A percentile compares a stretch with the other conserved stretches of the same genome.
Conservation (phyloP, 2,113 vertebrate genomes). For the Paraplagusia blochii region DNA sequence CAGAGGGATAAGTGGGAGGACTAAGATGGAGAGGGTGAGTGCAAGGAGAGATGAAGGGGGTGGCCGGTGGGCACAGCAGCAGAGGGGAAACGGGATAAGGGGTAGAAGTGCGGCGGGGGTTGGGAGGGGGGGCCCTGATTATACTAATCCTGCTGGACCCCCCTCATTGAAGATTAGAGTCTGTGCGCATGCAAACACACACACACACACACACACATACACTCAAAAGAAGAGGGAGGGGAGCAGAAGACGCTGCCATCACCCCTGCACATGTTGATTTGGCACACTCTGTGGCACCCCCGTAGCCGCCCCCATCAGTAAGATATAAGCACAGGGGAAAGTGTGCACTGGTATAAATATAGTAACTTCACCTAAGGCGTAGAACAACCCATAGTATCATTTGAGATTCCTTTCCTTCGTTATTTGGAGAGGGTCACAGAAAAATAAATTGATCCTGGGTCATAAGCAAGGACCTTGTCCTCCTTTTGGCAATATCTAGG, state of each 20-base stretch:
- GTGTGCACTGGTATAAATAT: no score
- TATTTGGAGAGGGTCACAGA: no score
- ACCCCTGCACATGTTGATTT: slow-evolving; percentile 62
- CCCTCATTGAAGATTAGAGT: slow-evolving; percentile 59
- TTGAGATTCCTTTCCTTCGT: no score
- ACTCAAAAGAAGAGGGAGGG: slow-evolving; percentile 5
- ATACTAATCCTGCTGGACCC: slow-evolving; percentile 70
- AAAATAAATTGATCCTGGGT: no score
- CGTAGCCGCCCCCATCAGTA: slow-evolving; percentile 8
- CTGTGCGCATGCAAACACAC: slow-evolving; percentile 28
- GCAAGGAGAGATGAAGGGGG: slow-evolving; percentile 35
- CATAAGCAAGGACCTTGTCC: no score
- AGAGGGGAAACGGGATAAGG: slow-evolving; percentile 53
- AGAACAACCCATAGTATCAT: no score
- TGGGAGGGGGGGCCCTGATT: slow-evolving; percentile 56
- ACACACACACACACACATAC: slow-evolving; percentile 8
- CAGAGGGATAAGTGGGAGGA: slow-evolving; percentile 39
- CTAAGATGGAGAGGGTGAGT: slow-evolving; percentile 30
- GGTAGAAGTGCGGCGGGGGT: slow-evolving; percentile 31
- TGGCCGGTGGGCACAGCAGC: slow-evolving; percentile 31
- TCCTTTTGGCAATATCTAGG: no score
- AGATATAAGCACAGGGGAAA: no score
- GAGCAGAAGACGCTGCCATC: slow-evolving; percentile 51
- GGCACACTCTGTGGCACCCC: slow-evolving; percentile 45
- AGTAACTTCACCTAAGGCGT: no score